phyloP scores from a whole-genome alignment of 1,140 invertebrate species.

The Platorchestia sp. region DNA sequence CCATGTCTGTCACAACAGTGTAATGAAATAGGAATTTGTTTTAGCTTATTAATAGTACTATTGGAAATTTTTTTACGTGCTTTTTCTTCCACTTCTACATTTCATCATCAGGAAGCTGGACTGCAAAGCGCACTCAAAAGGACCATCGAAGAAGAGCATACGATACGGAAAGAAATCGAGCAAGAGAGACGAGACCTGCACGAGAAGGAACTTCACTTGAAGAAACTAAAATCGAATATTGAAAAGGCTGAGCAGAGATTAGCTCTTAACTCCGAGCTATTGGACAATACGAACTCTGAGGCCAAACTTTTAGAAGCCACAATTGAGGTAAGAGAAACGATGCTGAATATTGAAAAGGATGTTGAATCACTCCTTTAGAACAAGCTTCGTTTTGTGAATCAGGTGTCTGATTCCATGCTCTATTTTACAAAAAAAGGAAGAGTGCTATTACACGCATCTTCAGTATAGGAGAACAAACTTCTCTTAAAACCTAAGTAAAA shows the following conservation, averaged over 20 bases:
- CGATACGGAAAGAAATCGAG: neutral
- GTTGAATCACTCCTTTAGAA: neutral
- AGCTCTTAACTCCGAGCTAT: conserved; percentile 4
- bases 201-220: neutral
- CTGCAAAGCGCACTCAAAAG: neutral
- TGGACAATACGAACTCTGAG: neutral
- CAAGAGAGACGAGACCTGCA: neutral
- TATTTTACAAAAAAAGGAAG: neutral
- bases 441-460: too few relatives aligned
- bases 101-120: conserved; percentile 13
- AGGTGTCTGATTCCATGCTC: neutral
- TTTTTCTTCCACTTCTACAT: neutral
- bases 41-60: neutral
- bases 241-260: conserved; percentile 2
- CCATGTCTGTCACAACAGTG: neutral
- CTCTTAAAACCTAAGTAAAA: too few relatives aligned
- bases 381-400: neutral
- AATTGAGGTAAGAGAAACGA: neutral
- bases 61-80: neutral
- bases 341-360: neutral
- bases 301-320: neutral
- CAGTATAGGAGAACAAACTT: too few relatives aligned
- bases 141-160: neutral
- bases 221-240: conserved; percentile 13
- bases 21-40: neutral